These are phyloP conservation scores for Opisthocomus hoazin DNA, from an alignment of 2,113 vertebrate genomes.

Conservation along the genomic window DNA sequence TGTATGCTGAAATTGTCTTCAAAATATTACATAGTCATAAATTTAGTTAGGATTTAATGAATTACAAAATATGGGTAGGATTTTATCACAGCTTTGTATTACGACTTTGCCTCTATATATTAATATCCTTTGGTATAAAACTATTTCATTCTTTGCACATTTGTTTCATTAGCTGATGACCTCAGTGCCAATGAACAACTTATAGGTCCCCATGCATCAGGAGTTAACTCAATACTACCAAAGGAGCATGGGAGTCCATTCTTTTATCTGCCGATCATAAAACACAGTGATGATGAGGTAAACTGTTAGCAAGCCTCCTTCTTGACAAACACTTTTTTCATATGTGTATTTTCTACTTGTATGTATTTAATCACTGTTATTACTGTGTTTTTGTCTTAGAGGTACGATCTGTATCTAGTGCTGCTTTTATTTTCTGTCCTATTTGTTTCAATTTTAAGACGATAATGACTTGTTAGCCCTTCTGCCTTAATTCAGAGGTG, in stretches of 20 bases:
- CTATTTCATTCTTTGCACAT: background rate
- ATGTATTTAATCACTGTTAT: background rate
- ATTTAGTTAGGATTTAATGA: background rate
- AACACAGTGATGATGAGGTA: slow-evolving; percentile 93
- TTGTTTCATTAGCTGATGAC: slow-evolving; percentile 83
- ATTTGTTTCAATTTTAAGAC: background rate
- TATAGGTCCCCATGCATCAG: slow-evolving; percentile 86
- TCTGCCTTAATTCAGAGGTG: background rate
- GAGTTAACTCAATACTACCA: slow-evolving; percentile 95
- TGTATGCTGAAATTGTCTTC: background rate
- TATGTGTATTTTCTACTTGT: background rate
- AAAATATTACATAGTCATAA: background rate
- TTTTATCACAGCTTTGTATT: background rate
- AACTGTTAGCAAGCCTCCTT: slow-evolving; percentile 36
- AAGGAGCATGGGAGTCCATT: slow-evolving; percentile 98
- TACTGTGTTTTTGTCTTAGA: background rate
- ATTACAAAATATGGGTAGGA: background rate
- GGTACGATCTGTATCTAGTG: background rate
- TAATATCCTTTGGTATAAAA: slow-evolving; percentile 17
- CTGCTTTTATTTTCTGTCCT: background rate
- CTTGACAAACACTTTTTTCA: background rate
- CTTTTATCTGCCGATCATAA: slow-evolving; percentile 96
- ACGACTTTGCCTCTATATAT: background rate
- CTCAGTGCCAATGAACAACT: slow-evolving; percentile 92
- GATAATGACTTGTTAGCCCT: background rate